These are phyloP conservation scores for Bradynema listronoti DNA, from an alignment of 1,140 invertebrate genomes.

Conservation along the genomic window DNA sequence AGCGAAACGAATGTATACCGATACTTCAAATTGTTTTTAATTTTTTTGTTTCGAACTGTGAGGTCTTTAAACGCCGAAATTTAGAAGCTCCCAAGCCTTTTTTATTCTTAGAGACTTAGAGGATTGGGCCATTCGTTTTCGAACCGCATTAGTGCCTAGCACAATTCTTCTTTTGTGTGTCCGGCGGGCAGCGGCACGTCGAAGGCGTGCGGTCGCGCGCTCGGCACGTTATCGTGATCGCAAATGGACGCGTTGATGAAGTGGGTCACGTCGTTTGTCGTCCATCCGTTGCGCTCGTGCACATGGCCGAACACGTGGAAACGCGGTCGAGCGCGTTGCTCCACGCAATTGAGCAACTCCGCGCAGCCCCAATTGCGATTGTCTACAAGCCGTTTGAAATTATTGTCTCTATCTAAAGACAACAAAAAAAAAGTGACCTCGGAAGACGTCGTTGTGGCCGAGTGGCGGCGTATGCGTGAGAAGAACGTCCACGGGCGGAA, in stretches of 20 bases:
- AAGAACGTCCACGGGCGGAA: conserved; percentile 71
- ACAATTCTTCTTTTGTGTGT: conserved; percentile 18
- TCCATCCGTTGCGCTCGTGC: conserved; percentile 33
- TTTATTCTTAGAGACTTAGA: no score
- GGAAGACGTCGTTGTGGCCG: conserved; percentile 53
- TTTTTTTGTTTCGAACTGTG: no score
- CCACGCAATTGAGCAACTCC: conserved; percentile 63
- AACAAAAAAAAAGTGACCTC: neutral
- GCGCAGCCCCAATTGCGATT: conserved; percentile 20
- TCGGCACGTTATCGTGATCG: conserved; percentile 16
- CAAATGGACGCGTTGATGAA: conserved; percentile 47
- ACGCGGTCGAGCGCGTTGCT: conserved; percentile 66
- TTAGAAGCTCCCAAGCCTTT: no score
- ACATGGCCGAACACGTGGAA: conserved; percentile 47
- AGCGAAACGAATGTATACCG: no score
- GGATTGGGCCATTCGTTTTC: no score
- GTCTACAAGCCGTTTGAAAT: conserved; percentile 18
- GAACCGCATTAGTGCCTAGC: no score
- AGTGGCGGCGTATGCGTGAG: conserved; percentile 70
- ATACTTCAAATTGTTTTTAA: no score
- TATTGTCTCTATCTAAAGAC: conserved; percentile 16
- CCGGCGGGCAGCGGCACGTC: conserved; percentile 38
- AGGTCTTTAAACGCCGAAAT: no score
- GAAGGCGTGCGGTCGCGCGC: conserved; percentile 34
- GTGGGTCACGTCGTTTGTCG: conserved; percentile 36